These are phyloP conservation scores for Galaxias olidus DNA, from an alignment of 2,797 vertebrate genomes.

Conservation along the genomic window DNA sequence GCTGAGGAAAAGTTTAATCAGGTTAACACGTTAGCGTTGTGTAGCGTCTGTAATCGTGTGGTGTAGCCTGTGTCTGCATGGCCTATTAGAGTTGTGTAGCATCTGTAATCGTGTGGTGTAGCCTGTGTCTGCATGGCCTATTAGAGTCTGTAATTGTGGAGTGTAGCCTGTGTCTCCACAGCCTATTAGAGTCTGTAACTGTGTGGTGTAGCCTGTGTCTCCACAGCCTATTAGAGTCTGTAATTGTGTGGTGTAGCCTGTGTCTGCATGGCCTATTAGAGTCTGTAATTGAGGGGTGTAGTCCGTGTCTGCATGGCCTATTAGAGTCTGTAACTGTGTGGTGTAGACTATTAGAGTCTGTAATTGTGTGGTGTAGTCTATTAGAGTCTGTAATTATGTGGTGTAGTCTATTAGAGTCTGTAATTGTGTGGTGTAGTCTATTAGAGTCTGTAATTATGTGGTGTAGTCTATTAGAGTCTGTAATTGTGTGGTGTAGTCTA, in stretches of 20 bases:
- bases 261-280: no score
- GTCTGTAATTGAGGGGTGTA: no score
- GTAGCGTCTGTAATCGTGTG: background rate
- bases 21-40: background rate
- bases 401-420: background rate
- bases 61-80: constrained; percentile 4
- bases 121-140: no score
- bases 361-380: no score
- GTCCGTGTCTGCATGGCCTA: no score
- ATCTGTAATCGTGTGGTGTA: no score
- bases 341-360: background rate
- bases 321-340: background rate
- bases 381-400: background rate
- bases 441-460: background rate
- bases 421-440: no score
- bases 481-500: no score
- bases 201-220: no score
- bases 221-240: no score
- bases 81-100: background rate
- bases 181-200: background rate
- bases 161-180: no score
- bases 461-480: background rate
- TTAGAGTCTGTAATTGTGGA: background rate
- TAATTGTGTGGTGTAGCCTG: no score
- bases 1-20: background rate